Percentiles rank a stretch among this genome's conserved stretches.
phyloP scores from a whole-genome alignment of 1,140 invertebrate species.

The Tetramorium simillimum region DNA sequence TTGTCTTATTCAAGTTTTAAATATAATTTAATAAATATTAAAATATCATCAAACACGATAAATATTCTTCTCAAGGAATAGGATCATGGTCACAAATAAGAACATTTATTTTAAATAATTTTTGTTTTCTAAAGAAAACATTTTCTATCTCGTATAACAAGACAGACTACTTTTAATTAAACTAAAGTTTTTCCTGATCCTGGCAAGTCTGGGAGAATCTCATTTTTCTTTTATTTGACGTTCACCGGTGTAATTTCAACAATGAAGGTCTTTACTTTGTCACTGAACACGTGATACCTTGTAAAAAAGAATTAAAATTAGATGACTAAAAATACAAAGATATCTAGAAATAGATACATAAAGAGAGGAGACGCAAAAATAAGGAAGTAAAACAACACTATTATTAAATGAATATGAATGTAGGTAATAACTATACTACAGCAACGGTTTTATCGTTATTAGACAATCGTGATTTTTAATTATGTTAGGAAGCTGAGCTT shows the following conservation, averaged over 20 bases:
- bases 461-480: not conserved
- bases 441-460: not conserved
- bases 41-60: too few relatives aligned
- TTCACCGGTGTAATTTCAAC: slow-evolving; percentile 4
- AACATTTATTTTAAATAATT: too few relatives aligned
- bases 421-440: not conserved
- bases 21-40: too few relatives aligned
- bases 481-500: not conserved
- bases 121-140: not conserved
- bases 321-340: not conserved
- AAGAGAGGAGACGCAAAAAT: not conserved
- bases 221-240: slow-evolving; percentile 14
- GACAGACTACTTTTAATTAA: slow-evolving; percentile 33
- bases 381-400: slow-evolving; percentile 1
- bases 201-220: not conserved
- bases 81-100: too few relatives aligned
- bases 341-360: not conserved
- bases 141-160: not conserved
- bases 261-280: slow-evolving; percentile 10
- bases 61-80: too few relatives aligned
- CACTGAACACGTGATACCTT: not conserved
- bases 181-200: not conserved
- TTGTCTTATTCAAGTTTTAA: too few relatives aligned
- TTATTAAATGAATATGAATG: not conserved
- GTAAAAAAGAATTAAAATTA: not conserved